These are phyloP conservation scores for Melospiza melodia DNA, from an alignment of 2,113 vertebrate genomes.

Conservation along the genomic window DNA sequence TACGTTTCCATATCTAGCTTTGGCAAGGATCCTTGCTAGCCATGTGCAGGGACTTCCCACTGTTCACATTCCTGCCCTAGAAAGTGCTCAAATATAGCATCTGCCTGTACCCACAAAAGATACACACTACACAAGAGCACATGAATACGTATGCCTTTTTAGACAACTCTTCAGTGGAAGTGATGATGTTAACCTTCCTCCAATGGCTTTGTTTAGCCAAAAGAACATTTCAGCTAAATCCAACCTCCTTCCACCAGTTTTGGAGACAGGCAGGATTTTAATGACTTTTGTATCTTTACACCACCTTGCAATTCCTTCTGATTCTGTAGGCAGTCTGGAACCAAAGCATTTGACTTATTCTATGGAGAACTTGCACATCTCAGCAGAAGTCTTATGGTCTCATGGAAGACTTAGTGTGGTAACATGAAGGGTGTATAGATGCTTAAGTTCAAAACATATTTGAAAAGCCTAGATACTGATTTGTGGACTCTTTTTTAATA, in stretches of 20 bases:
- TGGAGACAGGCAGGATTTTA: neutral
- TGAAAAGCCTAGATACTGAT: neutral
- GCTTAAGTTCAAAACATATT: neutral
- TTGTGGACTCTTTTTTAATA: neutral
- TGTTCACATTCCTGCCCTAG: neutral
- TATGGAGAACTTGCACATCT: neutral
- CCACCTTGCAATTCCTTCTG: neutral
- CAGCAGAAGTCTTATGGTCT: neutral
- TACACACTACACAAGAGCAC: accelerated
- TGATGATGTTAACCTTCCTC: neutral
- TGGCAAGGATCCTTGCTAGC: neutral
- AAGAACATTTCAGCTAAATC: neutral
- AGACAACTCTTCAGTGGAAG: neutral
- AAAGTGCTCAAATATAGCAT: neutral
- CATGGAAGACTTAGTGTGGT: neutral
- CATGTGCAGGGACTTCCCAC: neutral
- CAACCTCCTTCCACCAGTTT: neutral
- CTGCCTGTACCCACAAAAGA: neutral
- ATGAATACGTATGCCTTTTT: neutral
- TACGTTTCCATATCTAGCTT: accelerated
- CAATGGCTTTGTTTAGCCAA: neutral
- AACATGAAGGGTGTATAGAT: neutral
- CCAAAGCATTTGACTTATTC: neutral
- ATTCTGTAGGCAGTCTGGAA: neutral
- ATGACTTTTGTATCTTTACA: neutral